Conservation (phyloP, 1,140 invertebrate species). For the Luehdorfia chinensis region DNA sequence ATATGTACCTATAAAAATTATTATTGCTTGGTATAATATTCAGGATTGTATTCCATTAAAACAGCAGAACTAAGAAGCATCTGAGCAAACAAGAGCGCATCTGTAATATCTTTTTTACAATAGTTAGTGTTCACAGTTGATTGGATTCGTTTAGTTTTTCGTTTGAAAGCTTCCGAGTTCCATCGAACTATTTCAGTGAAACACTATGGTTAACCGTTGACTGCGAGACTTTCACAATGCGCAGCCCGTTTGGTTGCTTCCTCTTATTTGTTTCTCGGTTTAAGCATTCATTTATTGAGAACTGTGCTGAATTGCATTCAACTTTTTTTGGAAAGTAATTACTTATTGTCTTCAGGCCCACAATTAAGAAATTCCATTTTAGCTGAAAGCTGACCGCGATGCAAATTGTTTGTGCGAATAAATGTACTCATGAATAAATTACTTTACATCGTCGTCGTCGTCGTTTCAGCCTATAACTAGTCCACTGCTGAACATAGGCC, state of each 20-base stretch:
- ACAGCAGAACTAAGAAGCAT: too few relatives aligned
- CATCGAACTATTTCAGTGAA: slow-evolving; percentile 33
- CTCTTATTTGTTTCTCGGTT: slow-evolving; percentile 34
- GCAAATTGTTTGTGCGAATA: neutral
- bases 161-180: slow-evolving; percentile 28
- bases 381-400: neutral
- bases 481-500: too few relatives aligned
- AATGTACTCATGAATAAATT: too few relatives aligned
- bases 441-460: too few relatives aligned
- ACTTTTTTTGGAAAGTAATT: slow-evolving; percentile 25
- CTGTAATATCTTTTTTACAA: too few relatives aligned
- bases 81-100: too few relatives aligned
- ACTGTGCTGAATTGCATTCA: slow-evolving; percentile 19
- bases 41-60: too few relatives aligned
- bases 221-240: slow-evolving; percentile 36
- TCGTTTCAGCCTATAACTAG: too few relatives aligned
- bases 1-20: too few relatives aligned
- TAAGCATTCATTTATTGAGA: slow-evolving; percentile 31
- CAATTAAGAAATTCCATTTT: slow-evolving; percentile 10
- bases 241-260: slow-evolving; percentile 34
- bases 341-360: slow-evolving; percentile 25
- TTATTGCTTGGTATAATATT: too few relatives aligned
- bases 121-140: slow-evolving; percentile 35
- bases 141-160: slow-evolving; percentile 55
- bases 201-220: slow-evolving; percentile 40